These are phyloP conservation scores for Tinea semifulvella DNA, from an alignment of 2,888 invertebrate species.

Conservation along the genomic window DNA sequence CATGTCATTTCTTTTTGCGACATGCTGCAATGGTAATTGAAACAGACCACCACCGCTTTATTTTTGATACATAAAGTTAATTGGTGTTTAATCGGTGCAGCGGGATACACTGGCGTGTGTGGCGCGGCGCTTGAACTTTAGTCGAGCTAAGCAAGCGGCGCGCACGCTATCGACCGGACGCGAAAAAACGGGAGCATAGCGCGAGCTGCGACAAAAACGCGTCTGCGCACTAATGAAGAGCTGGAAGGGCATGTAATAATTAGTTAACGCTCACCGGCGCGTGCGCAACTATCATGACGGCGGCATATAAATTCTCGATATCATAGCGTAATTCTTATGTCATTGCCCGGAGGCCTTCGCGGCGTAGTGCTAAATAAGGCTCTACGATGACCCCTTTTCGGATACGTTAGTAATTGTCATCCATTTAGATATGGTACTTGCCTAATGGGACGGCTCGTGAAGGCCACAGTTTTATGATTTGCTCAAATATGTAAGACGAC, in stretches of 20 bases:
- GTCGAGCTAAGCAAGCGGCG: constrained; percentile 8
- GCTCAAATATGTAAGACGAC: constrained; percentile 6
- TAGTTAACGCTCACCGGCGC: constrained; percentile 43
- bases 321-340: constrained; percentile 9
- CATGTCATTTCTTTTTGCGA: background rate
- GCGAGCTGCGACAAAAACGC: constrained; percentile 35
- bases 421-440: constrained; percentile 8
- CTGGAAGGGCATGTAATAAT: constrained; percentile 50
- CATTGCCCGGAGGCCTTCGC: constrained; percentile 11
- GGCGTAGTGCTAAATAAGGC: constrained; percentile 4
- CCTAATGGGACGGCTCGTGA: background rate
- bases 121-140: constrained; percentile 9
- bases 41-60: too few species aligned
- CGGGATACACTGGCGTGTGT: background rate
- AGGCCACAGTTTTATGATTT: constrained; percentile 1
- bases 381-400: constrained; percentile 8
- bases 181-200: constrained; percentile 8
- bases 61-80: too few species aligned
- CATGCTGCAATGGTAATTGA: too few species aligned
- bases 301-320: background rate
- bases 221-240: constrained; percentile 52
- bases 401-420: constrained; percentile 9
- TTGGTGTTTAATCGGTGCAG: background rate
- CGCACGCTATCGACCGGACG: constrained; percentile 12
- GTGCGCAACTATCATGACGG: constrained; percentile 23